Evolutionary conservation across 2,888 invertebrate species (phyloP).

Genomic region (Nephrocerus scutellatus): DNA sequence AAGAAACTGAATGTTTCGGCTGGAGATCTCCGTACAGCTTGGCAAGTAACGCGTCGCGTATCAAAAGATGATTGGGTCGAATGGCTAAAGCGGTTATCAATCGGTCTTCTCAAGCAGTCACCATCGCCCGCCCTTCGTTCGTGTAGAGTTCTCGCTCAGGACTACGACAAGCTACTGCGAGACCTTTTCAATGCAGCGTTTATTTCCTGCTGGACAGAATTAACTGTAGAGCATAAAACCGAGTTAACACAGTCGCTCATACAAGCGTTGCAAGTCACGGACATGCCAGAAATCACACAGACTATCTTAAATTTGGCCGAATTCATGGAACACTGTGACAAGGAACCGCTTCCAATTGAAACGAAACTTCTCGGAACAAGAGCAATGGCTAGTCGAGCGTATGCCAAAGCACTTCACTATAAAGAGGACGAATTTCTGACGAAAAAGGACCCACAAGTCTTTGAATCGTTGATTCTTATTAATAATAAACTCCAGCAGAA

Average conservation of each 20-base stretch:
- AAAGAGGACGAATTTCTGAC: slow-evolving; percentile 89
- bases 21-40: slow-evolving; percentile 77
- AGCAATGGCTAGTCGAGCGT: slow-evolving; percentile 87
- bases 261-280: slow-evolving; percentile 84
- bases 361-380: slow-evolving; percentile 81
- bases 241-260: slow-evolving; percentile 82
- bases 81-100: slow-evolving; percentile 87
- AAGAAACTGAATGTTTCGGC: slow-evolving; percentile 78
- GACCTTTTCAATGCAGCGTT: slow-evolving; percentile 98
- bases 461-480: slow-evolving; percentile 90
- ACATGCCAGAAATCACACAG: slow-evolving; percentile 92
- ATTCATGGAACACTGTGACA: slow-evolving; percentile 99
- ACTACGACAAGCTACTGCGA: slow-evolving; percentile 88
- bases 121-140: slow-evolving; percentile 92
- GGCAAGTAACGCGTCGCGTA: slow-evolving; percentile 86
- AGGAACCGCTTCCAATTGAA: slow-evolving; percentile 86
- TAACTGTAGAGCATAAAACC: slow-evolving; percentile 66
- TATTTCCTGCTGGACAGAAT: slow-evolving; percentile 97
- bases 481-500: slow-evolving; percentile 98
- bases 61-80: slow-evolving; percentile 99
- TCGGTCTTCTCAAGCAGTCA: slow-evolving; percentile 89
- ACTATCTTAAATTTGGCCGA: slow-evolving; percentile 95
- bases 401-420: slow-evolving; percentile 58
- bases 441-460: slow-evolving; percentile 74
- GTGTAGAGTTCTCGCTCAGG: slow-evolving; percentile 86